Evolutionary conservation across 53 echinoderm and acorn worm species (phyloP), one percentile per base, ranked within the genome.

Genomic region (Paelopatides confundens): DNA sequence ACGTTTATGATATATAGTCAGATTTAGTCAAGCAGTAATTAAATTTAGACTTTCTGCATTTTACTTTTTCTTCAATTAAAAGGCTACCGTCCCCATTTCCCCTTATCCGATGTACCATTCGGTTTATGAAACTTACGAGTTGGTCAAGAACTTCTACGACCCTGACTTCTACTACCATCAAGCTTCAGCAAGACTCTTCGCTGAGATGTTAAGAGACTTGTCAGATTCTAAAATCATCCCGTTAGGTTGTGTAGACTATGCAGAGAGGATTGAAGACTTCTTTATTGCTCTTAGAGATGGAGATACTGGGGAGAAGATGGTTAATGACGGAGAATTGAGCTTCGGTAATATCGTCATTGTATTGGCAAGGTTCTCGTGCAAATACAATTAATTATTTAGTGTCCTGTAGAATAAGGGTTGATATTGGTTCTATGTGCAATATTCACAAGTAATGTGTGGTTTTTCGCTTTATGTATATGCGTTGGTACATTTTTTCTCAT

Each of bases 21-120:
- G n/a, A n/a, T n/a, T n/a, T n/a, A n/a, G n/a, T n/a, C n/a, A n/a
- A n/a, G n/a, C n/a, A n/a, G n/a, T n/a, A n/a, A n/a, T n/a, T n/a
- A n/a, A n/a, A n/a, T n/a, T n/a, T n/a, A n/a, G n/a, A n/a, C n/a
- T n/a, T n/a, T n/a, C n/a, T n/a, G n/a, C n/a, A n/a, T n/a, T n/a
- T n/a, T n/a, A n/a, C n/a, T n/a, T n/a, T n/a, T 43, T 43, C 12
- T 43, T 43, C 43, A 43, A 10, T 43, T 43, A 43, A 7, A 63
- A 91, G 87, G 64, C 33, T 23, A 69, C 70, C 34, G 40, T 63
- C 14, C 79, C 58, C 21, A 85, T 93, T 23, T 63, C 90, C 14
- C 87, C 89, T 1, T 96, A 96, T 53, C 96, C 93, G 1, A 88
- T 89, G 76, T 96, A 94, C 63, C 93, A 94, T 81, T 94, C 94